Evolutionary conservation across 2,113 vertebrate genomes (phyloP).

Genomic region (Sinocyclocheilus anophthalmus): DNA sequence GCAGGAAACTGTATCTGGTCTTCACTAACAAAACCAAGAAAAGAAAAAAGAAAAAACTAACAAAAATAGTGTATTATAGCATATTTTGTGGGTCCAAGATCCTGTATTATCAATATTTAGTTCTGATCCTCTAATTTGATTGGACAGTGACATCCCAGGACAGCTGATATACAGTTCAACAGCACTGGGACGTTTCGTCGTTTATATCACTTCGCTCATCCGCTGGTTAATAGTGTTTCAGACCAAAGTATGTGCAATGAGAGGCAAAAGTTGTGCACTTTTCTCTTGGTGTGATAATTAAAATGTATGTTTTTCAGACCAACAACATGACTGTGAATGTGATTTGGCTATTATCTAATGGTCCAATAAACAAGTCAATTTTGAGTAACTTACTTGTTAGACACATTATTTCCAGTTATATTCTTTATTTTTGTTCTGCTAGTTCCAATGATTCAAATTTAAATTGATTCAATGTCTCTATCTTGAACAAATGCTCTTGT

Average conservation of each 20-base stretch:
- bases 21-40: too few relatives aligned
- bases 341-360: neutral
- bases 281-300: too few relatives aligned
- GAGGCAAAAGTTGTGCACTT: too few relatives aligned
- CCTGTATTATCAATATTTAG: neutral
- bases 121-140: neutral
- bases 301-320: too few relatives aligned
- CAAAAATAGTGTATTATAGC: neutral
- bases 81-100: conserved; percentile 18
- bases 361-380: neutral
- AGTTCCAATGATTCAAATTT: neutral
- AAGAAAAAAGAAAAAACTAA: too few relatives aligned
- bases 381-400: neutral
- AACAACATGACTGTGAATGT: neutral
- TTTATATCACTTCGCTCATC: neutral
- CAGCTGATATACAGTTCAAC: neutral
- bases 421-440: neutral
- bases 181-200: neutral
- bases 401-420: neutral
- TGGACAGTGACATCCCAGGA: neutral
- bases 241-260: neutral
- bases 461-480: neutral
- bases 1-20: neutral
- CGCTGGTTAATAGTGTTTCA: neutral
- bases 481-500: neutral